Percentiles rank a stretch among this genome's conserved stretches.
Conservation (phyloP, 2,888 invertebrate genomes). For the Amiota communis region DNA sequence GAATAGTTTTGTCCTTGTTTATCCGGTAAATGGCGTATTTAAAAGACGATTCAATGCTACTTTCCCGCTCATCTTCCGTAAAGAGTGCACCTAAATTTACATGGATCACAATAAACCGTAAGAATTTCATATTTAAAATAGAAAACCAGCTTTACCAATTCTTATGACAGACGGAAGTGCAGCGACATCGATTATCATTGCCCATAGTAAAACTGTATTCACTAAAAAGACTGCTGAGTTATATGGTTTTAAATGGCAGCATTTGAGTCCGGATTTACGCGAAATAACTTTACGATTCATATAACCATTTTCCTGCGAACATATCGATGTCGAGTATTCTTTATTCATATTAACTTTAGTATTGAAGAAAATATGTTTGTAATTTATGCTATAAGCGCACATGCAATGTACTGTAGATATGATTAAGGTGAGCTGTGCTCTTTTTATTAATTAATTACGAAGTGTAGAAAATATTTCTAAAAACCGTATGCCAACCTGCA, state of each 20-base stretch:
- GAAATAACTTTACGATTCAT: too few species aligned
- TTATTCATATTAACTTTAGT: too few species aligned
- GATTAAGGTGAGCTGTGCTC: too few species aligned
- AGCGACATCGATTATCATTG: slow-evolving; percentile 67
- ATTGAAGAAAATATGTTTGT: too few species aligned
- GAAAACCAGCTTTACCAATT: slow-evolving; percentile 75
- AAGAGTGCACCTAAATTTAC: slow-evolving; percentile 86
- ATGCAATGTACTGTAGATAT: too few species aligned
- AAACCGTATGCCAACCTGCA: too few species aligned
- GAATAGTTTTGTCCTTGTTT: slow-evolving; percentile 87
- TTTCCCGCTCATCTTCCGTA: slow-evolving; percentile 90
- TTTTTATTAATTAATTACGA: too few species aligned
- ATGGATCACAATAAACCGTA: background rate
- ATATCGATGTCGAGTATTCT: too few species aligned
- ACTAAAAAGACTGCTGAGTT: background rate
- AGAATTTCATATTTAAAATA: background rate
- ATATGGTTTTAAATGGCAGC: background rate
- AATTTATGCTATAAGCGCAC: too few species aligned
- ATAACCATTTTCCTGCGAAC: too few species aligned
- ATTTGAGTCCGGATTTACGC: background rate
- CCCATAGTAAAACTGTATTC: slow-evolving; percentile 29
- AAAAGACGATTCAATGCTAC: slow-evolving; percentile 91
- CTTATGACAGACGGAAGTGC: slow-evolving; percentile 79
- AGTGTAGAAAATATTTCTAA: too few species aligned
- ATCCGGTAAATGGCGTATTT: slow-evolving; percentile 95